These are phyloP conservation scores for Daboia siamensis DNA, from an alignment of 2,113 vertebrate genomes.

Conservation along the genomic window DNA sequence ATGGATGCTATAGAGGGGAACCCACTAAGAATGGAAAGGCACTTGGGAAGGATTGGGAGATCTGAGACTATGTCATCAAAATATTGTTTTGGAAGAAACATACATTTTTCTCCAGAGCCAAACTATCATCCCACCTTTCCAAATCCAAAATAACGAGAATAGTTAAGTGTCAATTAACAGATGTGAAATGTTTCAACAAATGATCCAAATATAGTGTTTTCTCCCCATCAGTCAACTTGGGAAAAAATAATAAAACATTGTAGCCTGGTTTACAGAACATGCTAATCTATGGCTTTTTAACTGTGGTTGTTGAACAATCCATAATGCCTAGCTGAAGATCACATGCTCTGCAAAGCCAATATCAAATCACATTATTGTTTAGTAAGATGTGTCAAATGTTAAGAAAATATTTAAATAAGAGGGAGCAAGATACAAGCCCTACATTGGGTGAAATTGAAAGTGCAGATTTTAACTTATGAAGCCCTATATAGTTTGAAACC, in stretches of 20 bases:
- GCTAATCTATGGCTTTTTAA: not conserved
- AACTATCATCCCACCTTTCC: not conserved
- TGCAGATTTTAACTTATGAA: not conserved
- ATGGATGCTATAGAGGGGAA: not conserved
- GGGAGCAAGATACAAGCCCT: not conserved
- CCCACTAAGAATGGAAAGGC: not conserved
- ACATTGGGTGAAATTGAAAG: not conserved
- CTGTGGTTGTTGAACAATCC: not conserved
- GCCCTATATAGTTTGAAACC: not conserved
- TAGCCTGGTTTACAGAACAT: not conserved
- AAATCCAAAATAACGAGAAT: not conserved
- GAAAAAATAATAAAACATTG: not conserved
- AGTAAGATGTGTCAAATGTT: not conserved
- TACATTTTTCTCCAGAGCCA: not conserved
- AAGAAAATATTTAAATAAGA: not conserved
- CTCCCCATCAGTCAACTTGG: not conserved
- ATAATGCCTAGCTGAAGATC: not conserved
- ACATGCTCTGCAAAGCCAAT: not conserved
- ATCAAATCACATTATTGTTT: not conserved
- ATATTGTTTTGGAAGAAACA: not conserved
- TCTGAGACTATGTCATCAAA: not conserved
- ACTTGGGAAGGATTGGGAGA: not conserved
- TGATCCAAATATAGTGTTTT: not conserved
- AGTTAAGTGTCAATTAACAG: not conserved
- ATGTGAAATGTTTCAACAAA: not conserved